Evolutionary conservation across 2,113 vertebrate genomes (phyloP).

Genomic region (Okapia johnstoni): DNA sequence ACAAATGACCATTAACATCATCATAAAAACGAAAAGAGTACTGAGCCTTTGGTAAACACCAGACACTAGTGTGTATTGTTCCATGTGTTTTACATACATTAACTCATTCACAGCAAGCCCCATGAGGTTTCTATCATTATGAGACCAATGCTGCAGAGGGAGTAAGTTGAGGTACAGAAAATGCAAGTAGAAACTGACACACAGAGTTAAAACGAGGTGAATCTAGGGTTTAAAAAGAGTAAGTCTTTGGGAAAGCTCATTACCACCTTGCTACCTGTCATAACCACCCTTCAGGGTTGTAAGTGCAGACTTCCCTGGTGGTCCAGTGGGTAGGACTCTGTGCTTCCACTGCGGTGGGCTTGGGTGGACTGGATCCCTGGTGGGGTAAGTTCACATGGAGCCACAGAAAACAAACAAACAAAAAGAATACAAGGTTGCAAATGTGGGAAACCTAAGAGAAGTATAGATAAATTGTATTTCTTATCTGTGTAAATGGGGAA

Average conservation of each 20-base stretch:
- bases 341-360: not conserved
- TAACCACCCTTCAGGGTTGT: not conserved
- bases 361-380: not conserved
- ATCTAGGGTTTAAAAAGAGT: not conserved
- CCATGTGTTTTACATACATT: not conserved
- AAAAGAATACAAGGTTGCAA: not conserved
- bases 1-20: not conserved
- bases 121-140: not conserved
- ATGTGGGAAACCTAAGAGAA: not conserved
- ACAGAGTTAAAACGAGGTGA: not conserved
- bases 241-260: not conserved
- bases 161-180: not conserved
- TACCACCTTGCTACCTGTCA: not conserved
- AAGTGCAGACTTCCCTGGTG: not conserved
- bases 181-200: not conserved
- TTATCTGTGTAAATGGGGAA: not conserved
- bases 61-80: not conserved
- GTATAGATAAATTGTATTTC: not conserved
- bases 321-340: not conserved
- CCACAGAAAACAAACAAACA: not conserved
- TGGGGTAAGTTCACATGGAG: not conserved
- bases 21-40: not conserved
- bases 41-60: not conserved
- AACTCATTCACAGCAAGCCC: not conserved
- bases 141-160: not conserved